Evolutionary conservation across 2,113 vertebrate genomes (phyloP), one percentile per base, ranked within the genome.

Genomic region (Desmodus rotundus): DNA sequence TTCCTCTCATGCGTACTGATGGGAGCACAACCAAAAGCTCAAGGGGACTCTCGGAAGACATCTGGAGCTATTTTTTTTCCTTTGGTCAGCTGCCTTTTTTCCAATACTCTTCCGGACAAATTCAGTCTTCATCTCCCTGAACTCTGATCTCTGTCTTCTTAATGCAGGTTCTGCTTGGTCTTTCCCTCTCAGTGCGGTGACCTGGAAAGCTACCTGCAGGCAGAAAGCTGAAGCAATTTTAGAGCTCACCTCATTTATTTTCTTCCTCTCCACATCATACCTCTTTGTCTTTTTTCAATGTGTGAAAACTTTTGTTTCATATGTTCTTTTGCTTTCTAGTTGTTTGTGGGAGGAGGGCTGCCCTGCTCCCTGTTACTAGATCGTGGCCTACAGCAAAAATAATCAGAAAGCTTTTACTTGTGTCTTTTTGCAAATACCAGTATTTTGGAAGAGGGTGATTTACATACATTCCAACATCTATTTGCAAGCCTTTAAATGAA

Each of bases 151-250:
- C 36, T 74, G 52, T 72, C 52, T 93, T 67, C 91, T 77, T 85
- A 91, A 81, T 52, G 47, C 9, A 87, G 33, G n/a, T 43, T 87
- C 65, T 45, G 11, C 38, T 74, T 76, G 56, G 43, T 54, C 47
- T 74, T 83, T 83, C 61, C 20, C 70, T 91, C 52, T 95, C 61
- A 82, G 33, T 81, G 63, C 17, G 0, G 13, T 86, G 97, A 91
- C 77, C 95, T 94, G 77, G 77, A 97, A 97, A 96, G 90, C 68
- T 84, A 33, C 72, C 22, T 36, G 45, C 17, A 36, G 24, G 43
- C 58, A 54, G n/a, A n/a, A n/a, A 80, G 22, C 13, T 81, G 76
- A 33, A 26, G 72, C 31, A 65, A n/a, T 89, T 56, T 87, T 52
- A 95, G 80, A n/a, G 16, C 22, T 89, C 56, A 65, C 17, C 3